Base-by-base conservation (phyloP, 2,113 vertebrate genomes). In the Xyrauchen texanus region DNA sequence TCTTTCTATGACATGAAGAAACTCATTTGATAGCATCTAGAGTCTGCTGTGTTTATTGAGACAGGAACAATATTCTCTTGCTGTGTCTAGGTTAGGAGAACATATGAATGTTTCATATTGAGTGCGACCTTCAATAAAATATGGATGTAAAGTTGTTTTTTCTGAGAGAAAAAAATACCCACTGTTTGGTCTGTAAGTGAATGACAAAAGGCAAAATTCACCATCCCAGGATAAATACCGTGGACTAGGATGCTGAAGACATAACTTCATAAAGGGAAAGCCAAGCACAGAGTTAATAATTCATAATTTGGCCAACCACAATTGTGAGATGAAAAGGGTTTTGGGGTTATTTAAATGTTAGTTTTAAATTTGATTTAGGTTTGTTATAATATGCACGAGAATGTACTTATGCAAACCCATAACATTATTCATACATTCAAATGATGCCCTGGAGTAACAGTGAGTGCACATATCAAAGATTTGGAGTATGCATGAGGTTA, bases 61-160 rank as follows among this genome's bases (percentile, higher is more conserved):
- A 61, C 15, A 34, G 21, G 1, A 34, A 34, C 21, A 10, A 21
- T 52, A 65, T 62, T 9, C 15, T 63, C 49, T 63, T 47, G 11
- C 51, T 80, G 51, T 76, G 66, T 72, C 73, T 34, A 44, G 67
- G 47, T 79, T 64, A 76, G 44, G 13, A 46, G 47, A 12, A 63
- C 68, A 70, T 57, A 83, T 81, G 9, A 82, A 81, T 81, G 64
- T 76, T 85, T 85, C 34, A 83, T 81, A 63, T 13, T 62, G 79
- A 85, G 71, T 75, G 60, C 46, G 68, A 67, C 61, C 64, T 58
- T 61, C 15, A 71, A 77, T 83, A 70, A 83, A 83, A 79, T 83
- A 85, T 81, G 47, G 61, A 85, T 78, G 76, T 55, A 10, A 45
- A 45, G 60, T 49, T 73, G 51, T 81, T 83, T 66, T 83, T 21